Evolutionary conservation across 2,113 vertebrate species (phyloP), one percentile per base, ranked within the genome.

Genomic region (Oryzias celebensis): DNA sequence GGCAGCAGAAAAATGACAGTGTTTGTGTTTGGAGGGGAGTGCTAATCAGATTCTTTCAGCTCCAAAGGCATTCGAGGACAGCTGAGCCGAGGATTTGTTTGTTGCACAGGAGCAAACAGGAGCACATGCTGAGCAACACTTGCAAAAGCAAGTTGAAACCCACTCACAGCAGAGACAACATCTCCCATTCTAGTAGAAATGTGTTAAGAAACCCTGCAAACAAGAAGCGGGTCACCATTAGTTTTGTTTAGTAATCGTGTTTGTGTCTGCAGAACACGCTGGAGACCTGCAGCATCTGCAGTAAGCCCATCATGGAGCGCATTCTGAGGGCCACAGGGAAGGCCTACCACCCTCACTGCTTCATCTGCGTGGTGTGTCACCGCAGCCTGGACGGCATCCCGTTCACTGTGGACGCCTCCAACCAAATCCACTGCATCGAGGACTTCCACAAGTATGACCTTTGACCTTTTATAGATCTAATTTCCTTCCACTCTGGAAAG

Each of bases 381-480:
- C 94, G 94, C 80, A 98, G 96, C 85, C 90, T 99, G 88, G 96
- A 99, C 13, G 97, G 97, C n/a, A 93, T 99, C 73, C 96, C 97
- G 0, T 99, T 99, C 90, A 99, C 97, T 0, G 96, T 99, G 81
- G 97, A 98, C 3, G 94, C 97, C 0, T 91, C 93, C 15, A 98
- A 98, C 62, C 96, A 97, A 87, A 97, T 99, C 85, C 95, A 99
- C 88, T 99, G 97, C 94, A 99, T 99, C 3, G 94, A 99, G 85
- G 97, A 99, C 89, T 99, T 98, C 79, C 97, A 99, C 92, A 99
- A 95, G 97, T 98, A 93, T 2, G 91, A 8, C 26, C 52, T 52
- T 4, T 6, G 5, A 20, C 1, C 16, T 56, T 36, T 36, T 3
- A 3, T 8, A 36, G 36, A 12, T 36, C 31, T 36, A 36, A 36